Evolutionary conservation across 1,140 invertebrate genomes (phyloP), one percentile per base, ranked within the genome.

Genomic region (Drosophila biarmipes): DNA sequence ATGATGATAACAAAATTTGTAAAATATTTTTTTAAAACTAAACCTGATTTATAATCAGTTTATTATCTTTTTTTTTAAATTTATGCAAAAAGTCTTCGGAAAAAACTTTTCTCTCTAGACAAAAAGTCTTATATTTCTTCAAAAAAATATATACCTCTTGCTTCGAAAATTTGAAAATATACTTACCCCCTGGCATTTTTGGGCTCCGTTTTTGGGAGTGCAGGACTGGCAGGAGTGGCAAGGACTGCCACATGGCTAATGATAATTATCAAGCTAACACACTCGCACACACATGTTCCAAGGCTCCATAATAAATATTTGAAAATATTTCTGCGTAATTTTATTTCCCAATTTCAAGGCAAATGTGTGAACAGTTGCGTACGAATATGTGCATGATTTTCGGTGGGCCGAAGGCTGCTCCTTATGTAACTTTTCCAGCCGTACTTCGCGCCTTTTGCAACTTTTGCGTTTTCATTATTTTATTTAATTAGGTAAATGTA

Each of bases 401-500:
- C 17, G 29, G n/a, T 17, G 49, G 31, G 17, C 29, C 21, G n/a
- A 54, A 24, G 53, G 58, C 24, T 38, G 24, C 29, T 68, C 56
- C 40, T 57, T 56, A 68, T 37, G 74, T 71, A 69, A 61, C 53
- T 77, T 56, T 75, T 11, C 54, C 38, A 53, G 61, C 27, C 53
- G 48, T 48, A 75, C 77, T 78, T 75, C 69, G 82, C 82, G 84
- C 78, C 64, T 73, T 75, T 61, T 72, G 84, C 84, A 87, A 89
- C 74, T 89, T 82, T 86, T 76, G 61, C 82, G 75, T 69, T 89
- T 84, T 84, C 84, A 87, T 89, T 87, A 87, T 87, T 89, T 89
- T 89, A 87, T 89, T 89, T 89, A 89, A 87, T 87, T 87, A 87
- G 82, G 84, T 82, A 87, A 89, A 87, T 89, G 84, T 87, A 87